These are phyloP conservation scores for Ambastaia sidthimunki DNA, from an alignment of 2,797 vertebrate species.

Conservation along the genomic window DNA sequence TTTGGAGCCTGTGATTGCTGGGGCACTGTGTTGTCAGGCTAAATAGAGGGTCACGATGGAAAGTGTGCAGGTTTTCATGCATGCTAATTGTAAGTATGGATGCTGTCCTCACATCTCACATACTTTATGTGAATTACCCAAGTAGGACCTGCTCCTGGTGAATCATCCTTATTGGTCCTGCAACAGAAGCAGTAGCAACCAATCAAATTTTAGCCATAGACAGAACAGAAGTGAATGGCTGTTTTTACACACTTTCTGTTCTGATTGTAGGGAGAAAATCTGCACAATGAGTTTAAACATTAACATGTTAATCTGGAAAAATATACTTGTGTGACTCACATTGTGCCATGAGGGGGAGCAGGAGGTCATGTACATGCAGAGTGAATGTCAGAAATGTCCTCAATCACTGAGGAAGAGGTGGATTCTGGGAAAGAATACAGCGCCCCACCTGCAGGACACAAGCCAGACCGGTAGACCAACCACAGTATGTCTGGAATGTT, in stretches of 20 bases:
- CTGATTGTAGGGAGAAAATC: too few species aligned
- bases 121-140: too few species aligned
- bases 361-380: constrained; percentile 6
- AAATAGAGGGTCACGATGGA: neutral
- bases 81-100: too few species aligned
- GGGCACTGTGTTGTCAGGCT: neutral
- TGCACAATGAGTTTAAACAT: too few species aligned
- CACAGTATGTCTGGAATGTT: constrained; percentile 54
- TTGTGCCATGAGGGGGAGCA: neutral
- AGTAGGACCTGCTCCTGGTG: neutral
- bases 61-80: neutral
- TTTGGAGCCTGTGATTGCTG: neutral
- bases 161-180: neutral
- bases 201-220: neutral
- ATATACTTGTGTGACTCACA: neutral
- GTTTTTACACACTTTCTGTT: too few species aligned
- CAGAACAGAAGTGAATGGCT: too few species aligned
- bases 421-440: constrained; percentile 31
- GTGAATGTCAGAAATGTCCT: neutral
- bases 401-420: constrained; percentile 7
- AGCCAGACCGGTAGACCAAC: constrained; percentile 40
- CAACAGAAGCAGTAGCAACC: neutral
- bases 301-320: neutral
- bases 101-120: neutral
- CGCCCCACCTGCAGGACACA: constrained; percentile 46